Base-by-base conservation (phyloP, 2,797 vertebrate genomes). In the Limosa lapponica region DNA sequence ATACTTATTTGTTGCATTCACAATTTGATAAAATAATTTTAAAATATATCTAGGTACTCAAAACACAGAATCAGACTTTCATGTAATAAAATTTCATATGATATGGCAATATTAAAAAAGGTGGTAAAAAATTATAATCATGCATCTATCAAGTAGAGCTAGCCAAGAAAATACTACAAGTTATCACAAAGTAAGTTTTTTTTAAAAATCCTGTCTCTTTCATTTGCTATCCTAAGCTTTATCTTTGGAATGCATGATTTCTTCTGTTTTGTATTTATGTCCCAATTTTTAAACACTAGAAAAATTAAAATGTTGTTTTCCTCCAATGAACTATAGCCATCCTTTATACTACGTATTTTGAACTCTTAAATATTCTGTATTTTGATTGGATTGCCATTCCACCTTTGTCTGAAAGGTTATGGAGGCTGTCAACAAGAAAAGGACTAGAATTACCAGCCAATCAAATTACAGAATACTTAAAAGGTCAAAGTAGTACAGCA, bases 381-480 rank as follows among this genome's bases (percentile, higher is more conserved):
- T 97, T 97, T 91, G 95, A 95, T 87, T 96, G 69, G 69, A 89
- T 89, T 95, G 51, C 55, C 49, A 83, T 94, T 93, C 55, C 16
- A 93, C 49, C 51, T 95, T 97, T 96, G 80, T 92, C 94, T 94
- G 92, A 96, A 90, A 97, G 93, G 87, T 94, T 71, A 87, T 93
- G 65, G 80, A 97, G 81, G 87, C 80, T 97, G 82, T 97, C 96
- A 96, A 95, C 87, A 84, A 96, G 91, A 96, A 61, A 94, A 96
- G 89, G 81, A 79, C 95, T 91, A 87, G 91, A 95, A 97, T 95
- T 96, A 70, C 90, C 82, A 97, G 64, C 93, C 97, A 97, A 95
- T 97, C 92, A 97, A 97, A 97, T 94, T 95, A 89, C 59, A 96
- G 86, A 89, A 96, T 97, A 96, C 69, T 95, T 95, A 97, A 96